Base-by-base conservation (phyloP, 2,888 invertebrate genomes). In the Tethea ocularis region DNA sequence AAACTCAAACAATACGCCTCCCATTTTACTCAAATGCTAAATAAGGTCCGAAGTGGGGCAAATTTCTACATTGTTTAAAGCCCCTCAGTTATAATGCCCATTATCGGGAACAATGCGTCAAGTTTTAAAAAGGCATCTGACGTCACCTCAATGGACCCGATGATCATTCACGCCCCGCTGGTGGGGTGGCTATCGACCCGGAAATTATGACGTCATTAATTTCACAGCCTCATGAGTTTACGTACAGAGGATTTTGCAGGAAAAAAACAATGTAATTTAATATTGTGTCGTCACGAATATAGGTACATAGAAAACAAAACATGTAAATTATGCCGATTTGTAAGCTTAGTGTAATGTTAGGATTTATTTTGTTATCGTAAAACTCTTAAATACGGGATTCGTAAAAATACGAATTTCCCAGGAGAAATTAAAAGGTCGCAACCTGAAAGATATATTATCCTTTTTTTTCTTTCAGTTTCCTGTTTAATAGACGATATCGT, bases 161-260 rank as follows among this genome's bases (percentile, higher is more conserved):
- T 72, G 78, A 84, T 83, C 83, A 78, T 78, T 83, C 81, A 84
- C 83, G 80, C 79, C 71, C 73, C 69, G 75, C 68, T 74, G 70
- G 67, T 72, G 72, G 82, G 82, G 82, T 84, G 84, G 68, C 68
- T 80, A 80, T 60, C 82, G 86, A 83, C 84, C 84, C 84, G 88
- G 86, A 89, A 88, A 85, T 86, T 85, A 88, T 90, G 86, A 88
- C 84, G 87, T 86, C 88, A 87, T 89, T 86, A 87, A 88, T 87
- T 89, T 87, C 78, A 86, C 82, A 81, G 74, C 71, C 70, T 68
- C 66, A 64, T 74, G 72, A 70, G 51, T 58, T 56, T 63, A 61
- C 68, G 69, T 71, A 58, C 56, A 58, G 61, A 64, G 71, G 74
- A 75, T 74, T 69, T 77, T 70, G 68, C 69, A 68, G 60, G 64